These are phyloP conservation scores for Cerastis rubricosa DNA, from an alignment of 2,888 invertebrate genomes.

Conservation along the genomic window DNA sequence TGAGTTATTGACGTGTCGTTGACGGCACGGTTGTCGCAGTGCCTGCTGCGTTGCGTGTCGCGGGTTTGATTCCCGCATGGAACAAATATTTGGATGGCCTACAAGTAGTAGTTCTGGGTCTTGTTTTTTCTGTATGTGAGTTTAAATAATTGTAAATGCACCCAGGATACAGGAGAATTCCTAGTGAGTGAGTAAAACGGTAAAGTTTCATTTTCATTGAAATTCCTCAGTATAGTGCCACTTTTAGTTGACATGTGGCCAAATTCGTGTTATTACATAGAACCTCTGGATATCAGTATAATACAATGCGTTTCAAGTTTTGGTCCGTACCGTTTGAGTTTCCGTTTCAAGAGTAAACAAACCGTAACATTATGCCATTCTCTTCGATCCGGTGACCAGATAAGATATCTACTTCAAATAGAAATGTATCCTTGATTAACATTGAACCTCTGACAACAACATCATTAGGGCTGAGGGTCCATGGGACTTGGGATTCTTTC, in stretches of 20 bases:
- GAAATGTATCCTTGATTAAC: conserved; percentile 39
- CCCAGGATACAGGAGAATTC: too few species aligned
- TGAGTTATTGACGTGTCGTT: too few species aligned
- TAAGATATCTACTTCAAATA: conserved; percentile 44
- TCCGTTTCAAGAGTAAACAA: conserved; percentile 47
- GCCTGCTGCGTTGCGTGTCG: too few species aligned
- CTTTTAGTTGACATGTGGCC: background rate
- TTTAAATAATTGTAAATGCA: too few species aligned
- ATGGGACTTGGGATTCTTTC: background rate
- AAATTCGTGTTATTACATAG: conserved; percentile 6
- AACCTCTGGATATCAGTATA: conserved; percentile 14
- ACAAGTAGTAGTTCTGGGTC: too few species aligned
- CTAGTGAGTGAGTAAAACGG: background rate
- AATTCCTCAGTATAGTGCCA: background rate
- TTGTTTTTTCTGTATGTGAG: too few species aligned
- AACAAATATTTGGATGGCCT: too few species aligned
- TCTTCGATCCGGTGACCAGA: conserved; percentile 43
- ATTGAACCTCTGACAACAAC: conserved; percentile 18
- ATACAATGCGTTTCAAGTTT: conserved; percentile 15
- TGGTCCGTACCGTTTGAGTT: conserved; percentile 25
- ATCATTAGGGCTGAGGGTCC: background rate
- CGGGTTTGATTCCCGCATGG: too few species aligned
- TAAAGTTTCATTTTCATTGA: background rate
- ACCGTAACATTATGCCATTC: conserved; percentile 51
- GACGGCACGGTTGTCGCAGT: too few species aligned